Evolutionary conservation across 2,113 vertebrate species (phyloP).

Genomic region (Herpetotheres cachinnans): DNA sequence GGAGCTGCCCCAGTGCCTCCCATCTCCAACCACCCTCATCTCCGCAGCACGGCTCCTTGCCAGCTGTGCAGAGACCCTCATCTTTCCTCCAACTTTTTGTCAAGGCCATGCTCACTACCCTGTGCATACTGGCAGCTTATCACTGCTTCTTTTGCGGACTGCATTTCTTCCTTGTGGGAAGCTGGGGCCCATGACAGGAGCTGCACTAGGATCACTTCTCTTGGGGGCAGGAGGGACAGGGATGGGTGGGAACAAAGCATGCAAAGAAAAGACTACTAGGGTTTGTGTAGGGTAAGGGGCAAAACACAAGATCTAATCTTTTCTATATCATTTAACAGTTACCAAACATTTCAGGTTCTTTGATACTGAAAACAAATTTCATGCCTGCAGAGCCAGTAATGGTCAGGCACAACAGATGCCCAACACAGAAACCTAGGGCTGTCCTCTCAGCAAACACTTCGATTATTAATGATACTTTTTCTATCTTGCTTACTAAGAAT

Average conservation of each 20-base stretch:
- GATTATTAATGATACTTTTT: neutral
- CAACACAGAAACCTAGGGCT: neutral
- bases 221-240: neutral
- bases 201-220: neutral
- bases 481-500: neutral
- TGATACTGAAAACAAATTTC: neutral
- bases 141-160: neutral
- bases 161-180: neutral
- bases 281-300: neutral
- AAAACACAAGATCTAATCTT: neutral
- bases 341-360: neutral
- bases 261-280: neutral
- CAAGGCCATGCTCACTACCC: neutral
- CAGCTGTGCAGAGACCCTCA: neutral
- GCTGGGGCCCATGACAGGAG: neutral
- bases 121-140: neutral
- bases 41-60: fast-evolving
- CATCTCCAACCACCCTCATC: neutral
- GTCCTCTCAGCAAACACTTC: neutral
- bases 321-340: neutral
- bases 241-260: neutral
- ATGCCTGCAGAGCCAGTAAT: neutral
- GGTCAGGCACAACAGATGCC: neutral
- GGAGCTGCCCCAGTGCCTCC: neutral
- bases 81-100: neutral